Evolutionary conservation across 2,113 vertebrate genomes (phyloP), one percentile per base, ranked within the genome.

Genomic region (Nicator chloris): DNA sequence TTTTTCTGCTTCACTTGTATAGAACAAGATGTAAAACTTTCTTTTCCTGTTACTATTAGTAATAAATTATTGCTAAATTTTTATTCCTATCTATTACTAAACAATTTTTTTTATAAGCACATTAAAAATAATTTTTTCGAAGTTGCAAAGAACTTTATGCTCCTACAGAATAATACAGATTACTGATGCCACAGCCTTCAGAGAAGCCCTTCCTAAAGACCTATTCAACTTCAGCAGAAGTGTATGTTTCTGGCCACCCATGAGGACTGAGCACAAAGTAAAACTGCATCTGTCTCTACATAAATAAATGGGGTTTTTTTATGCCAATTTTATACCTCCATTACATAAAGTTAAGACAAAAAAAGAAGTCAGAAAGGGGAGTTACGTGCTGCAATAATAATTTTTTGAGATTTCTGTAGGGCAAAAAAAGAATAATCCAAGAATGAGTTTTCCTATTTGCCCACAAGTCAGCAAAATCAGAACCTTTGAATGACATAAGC

Each of bases 251-350:
- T 72, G 10, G 26, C 12, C 37, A 45, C 20, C 12, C 24, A 20
- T 24, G 33, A 65, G 7, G 2, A 35, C 1, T 24, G 3, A 47
- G 2, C 18, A 70, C 6, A 14, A 51, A 84, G 1, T 1, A 76
- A 72, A 92, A 37, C 15, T 80, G 4, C 4, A 61, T 20, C 44
- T 57, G 5, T n/a, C 44, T 22, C 22, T 42, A 8, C 15, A 59
- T 3, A 89, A 76, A 89, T 7, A 60, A 77, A 37, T n/a, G n/a
- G n/a, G n/a, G 2, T 15, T 50, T 39, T 73, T 87, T 78, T 37
- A 47, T 65, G 6, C 4, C 11, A n/a, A 40, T 70, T 82, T 88
- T 70, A 39, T 30, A 61, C 3, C 6, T 51, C 4, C 13, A 11
- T 40, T 64, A 27, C 4, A 30, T 35, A 47, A 76, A 35, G 3